Evolutionary conservation across 2,888 invertebrate genomes (phyloP).

Genomic region (Pachycephus smyrnensis): DNA sequence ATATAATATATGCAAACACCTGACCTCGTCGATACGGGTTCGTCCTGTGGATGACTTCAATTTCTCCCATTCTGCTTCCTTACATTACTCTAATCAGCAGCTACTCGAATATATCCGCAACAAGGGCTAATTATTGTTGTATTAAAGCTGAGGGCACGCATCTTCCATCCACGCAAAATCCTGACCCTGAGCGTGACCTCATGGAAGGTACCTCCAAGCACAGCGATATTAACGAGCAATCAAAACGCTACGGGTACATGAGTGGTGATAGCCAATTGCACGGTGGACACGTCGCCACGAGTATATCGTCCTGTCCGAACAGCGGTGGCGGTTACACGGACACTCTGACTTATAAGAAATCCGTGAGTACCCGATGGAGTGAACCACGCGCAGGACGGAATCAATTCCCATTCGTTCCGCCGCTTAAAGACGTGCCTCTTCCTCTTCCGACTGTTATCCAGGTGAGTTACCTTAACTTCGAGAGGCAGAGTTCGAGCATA

Average conservation of each 20-base stretch:
- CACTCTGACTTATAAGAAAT: slow-evolving; percentile 63
- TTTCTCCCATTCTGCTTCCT: no score
- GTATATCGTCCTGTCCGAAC: slow-evolving; percentile 63
- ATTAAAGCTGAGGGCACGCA: slow-evolving; percentile 58
- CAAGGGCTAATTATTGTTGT: neutral
- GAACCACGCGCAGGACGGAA: no score
- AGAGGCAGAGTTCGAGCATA: slow-evolving; percentile 68
- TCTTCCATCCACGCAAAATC: slow-evolving; percentile 59
- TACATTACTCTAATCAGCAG: no score
- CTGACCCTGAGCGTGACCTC: slow-evolving; percentile 60
- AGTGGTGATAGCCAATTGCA: slow-evolving; percentile 61
- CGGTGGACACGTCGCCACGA: slow-evolving; percentile 56
- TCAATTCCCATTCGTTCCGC: no score
- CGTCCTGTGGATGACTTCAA: no score
- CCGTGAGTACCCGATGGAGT: slow-evolving; percentile 27
- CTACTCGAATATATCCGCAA: no score
- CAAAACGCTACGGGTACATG: slow-evolving; percentile 64
- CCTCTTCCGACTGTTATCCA: slow-evolving; percentile 28
- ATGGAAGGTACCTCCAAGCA: slow-evolving; percentile 60
- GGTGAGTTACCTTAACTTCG: slow-evolving; percentile 64
- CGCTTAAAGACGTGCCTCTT: no score
- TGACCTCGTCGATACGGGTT: neutral
- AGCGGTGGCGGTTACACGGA: slow-evolving; percentile 60
- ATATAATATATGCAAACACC: neutral
- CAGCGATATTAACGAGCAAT: slow-evolving; percentile 59